Evolutionary conservation across 2,888 invertebrate species (phyloP).

Genomic region (Sisyra terminalis): DNA sequence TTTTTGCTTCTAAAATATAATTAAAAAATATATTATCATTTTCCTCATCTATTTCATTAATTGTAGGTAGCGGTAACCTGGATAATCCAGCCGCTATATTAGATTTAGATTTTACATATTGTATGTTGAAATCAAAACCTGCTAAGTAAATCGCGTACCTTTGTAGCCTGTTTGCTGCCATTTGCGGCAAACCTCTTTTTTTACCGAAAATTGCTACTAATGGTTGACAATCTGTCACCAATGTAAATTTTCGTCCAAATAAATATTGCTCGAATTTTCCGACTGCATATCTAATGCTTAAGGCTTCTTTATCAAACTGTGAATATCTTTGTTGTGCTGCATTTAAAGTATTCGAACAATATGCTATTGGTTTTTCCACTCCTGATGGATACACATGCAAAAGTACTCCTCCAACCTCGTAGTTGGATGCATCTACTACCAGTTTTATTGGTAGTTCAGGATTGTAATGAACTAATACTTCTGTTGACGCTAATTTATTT

Average conservation of each 20-base stretch:
- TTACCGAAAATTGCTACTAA: slow-evolving; percentile 9
- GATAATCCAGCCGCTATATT: neutral
- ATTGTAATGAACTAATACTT: slow-evolving; percentile 9
- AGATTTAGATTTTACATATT: neutral
- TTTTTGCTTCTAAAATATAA: neutral
- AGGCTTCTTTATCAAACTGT: slow-evolving; percentile 12
- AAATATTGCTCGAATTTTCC: slow-evolving; percentile 7
- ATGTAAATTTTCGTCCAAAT: slow-evolving; percentile 8
- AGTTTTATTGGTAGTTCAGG: neutral
- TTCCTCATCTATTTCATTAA: no score
- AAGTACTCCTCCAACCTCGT: neutral
- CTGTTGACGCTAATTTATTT: slow-evolving; percentile 4
- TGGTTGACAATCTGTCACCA: slow-evolving; percentile 9
- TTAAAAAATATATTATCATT: neutral
- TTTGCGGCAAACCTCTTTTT: slow-evolving; percentile 10
- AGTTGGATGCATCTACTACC: neutral
- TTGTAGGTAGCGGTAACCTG: no score
- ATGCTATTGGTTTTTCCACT: neutral
- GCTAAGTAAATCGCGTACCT: slow-evolving; percentile 5
- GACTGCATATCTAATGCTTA: slow-evolving; percentile 12
- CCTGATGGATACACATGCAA: neutral
- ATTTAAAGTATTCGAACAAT: neutral
- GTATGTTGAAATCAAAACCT: neutral
- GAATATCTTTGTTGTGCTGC: slow-evolving; percentile 11
- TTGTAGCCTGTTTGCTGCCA: slow-evolving; percentile 10